Base-by-base conservation (phyloP, 1,140 invertebrate genomes). In the Cydia fagiglandana region DNA sequence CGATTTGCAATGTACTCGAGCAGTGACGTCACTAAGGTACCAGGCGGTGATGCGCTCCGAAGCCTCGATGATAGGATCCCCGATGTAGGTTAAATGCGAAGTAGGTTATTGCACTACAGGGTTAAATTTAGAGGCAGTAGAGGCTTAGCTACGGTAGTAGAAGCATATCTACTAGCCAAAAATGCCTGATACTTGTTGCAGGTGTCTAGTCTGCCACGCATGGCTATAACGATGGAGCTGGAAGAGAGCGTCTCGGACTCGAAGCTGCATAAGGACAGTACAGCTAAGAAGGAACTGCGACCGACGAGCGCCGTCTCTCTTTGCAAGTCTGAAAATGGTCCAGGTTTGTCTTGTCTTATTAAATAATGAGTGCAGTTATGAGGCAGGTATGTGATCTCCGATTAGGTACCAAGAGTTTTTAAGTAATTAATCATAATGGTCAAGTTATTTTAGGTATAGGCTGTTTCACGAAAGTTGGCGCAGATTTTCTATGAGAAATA, bases 41-140 rank as follows among this genome's bases (percentile, higher is more conserved):
- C 93, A 93, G 91, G 88, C 88, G 80, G 89, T 74, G 90, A 88
- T 85, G 85, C 80, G 88, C 86, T 79, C 91, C 81, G 83, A 86
- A 86, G 85, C 84, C 83, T 83, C 82, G 80, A 83, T 87, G 86
- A 86, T 86, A 87, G 86, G 85, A 91, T 85, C 85, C 81, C 82
- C 81, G 82, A 93, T 89, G 86, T 93, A 91, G 90, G 91, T 92
- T 93, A 92, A 88, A 90, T 86, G 34, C 89, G 91, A 93, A 93
- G 83, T 93, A 88, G 92, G 93, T 93, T 93, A 93, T 93, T 93
- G 92, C 89, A 93, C 91, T 91, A 79, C 80, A 70, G 34, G 78
- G 74, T 79, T 84, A 87, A 91, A 88, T 90, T 89, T 90, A 85
- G 66, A 77, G 79, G 77, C 88, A 93, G 89, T 93, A 82, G 79